phyloP scores from a whole-genome alignment of 2,797 vertebrate genomes.

The Clarias laeviceps region DNA sequence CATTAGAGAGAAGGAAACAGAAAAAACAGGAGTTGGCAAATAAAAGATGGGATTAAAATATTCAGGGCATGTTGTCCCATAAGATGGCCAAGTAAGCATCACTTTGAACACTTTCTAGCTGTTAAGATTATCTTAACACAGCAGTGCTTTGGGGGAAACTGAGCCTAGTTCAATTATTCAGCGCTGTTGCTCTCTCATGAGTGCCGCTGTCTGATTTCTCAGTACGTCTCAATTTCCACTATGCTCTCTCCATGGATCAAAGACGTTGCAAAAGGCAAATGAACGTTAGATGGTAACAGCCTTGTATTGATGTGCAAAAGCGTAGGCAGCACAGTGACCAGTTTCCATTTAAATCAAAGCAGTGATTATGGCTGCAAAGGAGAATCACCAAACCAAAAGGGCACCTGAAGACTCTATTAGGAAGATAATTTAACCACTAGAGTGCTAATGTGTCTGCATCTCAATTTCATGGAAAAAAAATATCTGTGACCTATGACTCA shows the following conservation, averaged over 20 bases:
- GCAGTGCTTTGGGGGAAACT: slow-evolving; percentile 24
- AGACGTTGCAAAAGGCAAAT: slow-evolving; percentile 60
- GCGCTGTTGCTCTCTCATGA: slow-evolving; percentile 48
- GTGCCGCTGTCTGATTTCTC: slow-evolving; percentile 55
- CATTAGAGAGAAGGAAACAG: not conserved
- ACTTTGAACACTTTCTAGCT: slow-evolving; percentile 37
- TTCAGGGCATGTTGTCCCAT: slow-evolving; percentile 7
- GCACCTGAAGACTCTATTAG: slow-evolving; percentile 55
- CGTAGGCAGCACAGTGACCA: slow-evolving; percentile 1
- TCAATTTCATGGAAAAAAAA: slow-evolving; percentile 27
- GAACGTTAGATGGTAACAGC: slow-evolving; percentile 43
- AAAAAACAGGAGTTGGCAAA: not conserved
- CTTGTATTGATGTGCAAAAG: slow-evolving; percentile 53
- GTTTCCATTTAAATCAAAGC: slow-evolving; percentile 55
- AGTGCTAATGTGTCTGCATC: not conserved
- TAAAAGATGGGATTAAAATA: not conserved
- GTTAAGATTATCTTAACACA: slow-evolving; percentile 26
- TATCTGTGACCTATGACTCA: not conserved
- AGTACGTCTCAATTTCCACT: slow-evolving; percentile 61
- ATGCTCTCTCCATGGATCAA: slow-evolving; percentile 44
- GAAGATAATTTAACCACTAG: slow-evolving; percentile 32
- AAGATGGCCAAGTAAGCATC: not conserved
- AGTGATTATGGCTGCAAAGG: slow-evolving; percentile 52
- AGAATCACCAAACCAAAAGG: slow-evolving; percentile 31
- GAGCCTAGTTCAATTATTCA: slow-evolving; percentile 63